Evolutionary conservation across 2,888 invertebrate species (phyloP).

Genomic region (Ypsolopha scabrella): DNA sequence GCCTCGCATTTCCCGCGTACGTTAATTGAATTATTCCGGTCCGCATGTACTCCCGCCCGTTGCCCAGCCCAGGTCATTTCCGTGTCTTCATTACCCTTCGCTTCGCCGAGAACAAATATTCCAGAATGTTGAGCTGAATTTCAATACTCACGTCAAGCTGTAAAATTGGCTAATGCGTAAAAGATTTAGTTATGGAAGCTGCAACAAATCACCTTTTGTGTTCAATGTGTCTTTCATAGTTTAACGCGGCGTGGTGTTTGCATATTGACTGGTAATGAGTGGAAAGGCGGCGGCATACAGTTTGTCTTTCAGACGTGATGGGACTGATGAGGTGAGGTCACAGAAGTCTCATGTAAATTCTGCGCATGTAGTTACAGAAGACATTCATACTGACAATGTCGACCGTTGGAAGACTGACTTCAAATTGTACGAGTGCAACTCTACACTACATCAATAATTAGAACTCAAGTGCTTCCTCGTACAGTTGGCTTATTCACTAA

Average conservation of each 20-base stretch:
- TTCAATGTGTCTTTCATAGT: not conserved
- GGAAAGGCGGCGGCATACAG: slow-evolving; percentile 39
- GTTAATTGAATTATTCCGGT: no score
- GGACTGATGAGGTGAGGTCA: slow-evolving; percentile 14
- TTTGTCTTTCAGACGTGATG: slow-evolving; percentile 29
- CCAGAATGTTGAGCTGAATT: no score
- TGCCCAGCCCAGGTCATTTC: no score
- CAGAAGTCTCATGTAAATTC: not conserved
- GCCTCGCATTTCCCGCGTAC: no score
- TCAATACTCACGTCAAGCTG: no score
- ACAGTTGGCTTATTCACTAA: not conserved
- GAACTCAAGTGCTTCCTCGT: not conserved
- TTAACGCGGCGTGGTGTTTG: slow-evolving; percentile 2
- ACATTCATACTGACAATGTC: not conserved
- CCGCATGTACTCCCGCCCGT: no score
- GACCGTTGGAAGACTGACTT: not conserved
- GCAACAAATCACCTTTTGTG: no score
- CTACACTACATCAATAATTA: not conserved
- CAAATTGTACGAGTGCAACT: not conserved
- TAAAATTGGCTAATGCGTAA: no score
- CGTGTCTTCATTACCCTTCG: no score
- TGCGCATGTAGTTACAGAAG: not conserved
- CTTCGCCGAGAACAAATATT: no score
- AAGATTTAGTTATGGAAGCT: no score
- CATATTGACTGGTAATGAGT: slow-evolving; percentile 44